These are phyloP conservation scores for Alcis repandata DNA, from an alignment of 2,888 invertebrate genomes.

Conservation along the genomic window DNA sequence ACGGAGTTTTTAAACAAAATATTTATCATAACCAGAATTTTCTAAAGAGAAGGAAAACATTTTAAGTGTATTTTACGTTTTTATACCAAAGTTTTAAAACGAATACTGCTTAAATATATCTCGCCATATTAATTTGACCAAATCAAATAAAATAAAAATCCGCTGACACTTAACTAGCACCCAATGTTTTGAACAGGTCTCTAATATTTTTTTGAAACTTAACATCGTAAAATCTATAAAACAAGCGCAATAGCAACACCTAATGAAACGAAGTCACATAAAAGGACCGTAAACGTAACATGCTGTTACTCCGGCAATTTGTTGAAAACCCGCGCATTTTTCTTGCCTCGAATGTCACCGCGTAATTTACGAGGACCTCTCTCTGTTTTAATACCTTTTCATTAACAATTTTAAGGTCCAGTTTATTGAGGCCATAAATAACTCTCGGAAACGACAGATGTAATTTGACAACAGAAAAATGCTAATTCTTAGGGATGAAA, in stretches of 20 bases:
- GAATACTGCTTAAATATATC: no score
- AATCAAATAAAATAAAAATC: no score
- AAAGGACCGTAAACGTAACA: slow-evolving; percentile 43
- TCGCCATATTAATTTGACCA: no score
- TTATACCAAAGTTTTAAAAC: no score
- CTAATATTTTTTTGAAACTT: neutral
- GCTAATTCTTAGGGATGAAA: slow-evolving; percentile 53
- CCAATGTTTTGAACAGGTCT: slow-evolving; percentile 21
- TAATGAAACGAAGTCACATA: slow-evolving; percentile 29
- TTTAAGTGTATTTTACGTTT: no score
- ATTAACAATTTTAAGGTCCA: slow-evolving; percentile 87
- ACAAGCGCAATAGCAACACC: slow-evolving; percentile 34
- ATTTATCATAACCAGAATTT: no score
- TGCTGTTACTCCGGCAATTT: slow-evolving; percentile 64
- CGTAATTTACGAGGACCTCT: slow-evolving; percentile 80
- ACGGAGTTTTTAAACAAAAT: no score
- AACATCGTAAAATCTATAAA: slow-evolving; percentile 2
- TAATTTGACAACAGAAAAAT: slow-evolving; percentile 68
- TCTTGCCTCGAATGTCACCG: slow-evolving; percentile 81
- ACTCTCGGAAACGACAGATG: slow-evolving; percentile 72
- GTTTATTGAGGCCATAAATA: slow-evolving; percentile 86
- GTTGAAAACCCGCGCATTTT: slow-evolving; percentile 81
- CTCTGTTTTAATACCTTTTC: slow-evolving; percentile 85
- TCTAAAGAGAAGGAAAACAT: no score
- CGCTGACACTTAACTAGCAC: no score